Percentiles rank a stretch among this genome's conserved stretches.
Evolutionary conservation across 1,140 invertebrate genomes (phyloP).

Genomic region (Micrasema minimum): DNA sequence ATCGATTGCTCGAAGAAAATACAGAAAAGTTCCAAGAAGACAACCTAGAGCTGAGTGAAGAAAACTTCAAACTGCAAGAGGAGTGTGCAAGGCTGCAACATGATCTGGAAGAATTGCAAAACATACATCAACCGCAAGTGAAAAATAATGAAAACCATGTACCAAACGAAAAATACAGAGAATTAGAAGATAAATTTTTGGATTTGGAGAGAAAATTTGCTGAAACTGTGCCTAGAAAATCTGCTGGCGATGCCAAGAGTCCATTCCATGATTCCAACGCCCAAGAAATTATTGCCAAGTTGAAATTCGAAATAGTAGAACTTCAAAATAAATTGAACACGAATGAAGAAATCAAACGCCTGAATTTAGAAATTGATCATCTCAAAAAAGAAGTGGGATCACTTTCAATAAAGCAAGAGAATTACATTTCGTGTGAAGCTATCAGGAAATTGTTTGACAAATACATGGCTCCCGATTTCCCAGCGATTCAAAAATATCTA

Average conservation of each 20-base stretch:
- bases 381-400: conserved; percentile 47
- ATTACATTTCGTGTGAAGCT: conserved; percentile 31
- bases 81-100: conserved; percentile 62
- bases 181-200: conserved; percentile 62
- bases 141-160: conserved; percentile 49
- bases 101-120: conserved; percentile 49
- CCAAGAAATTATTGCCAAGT: conserved; percentile 65
- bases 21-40: conserved; percentile 64
- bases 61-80: conserved; percentile 64
- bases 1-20: conserved; percentile 62
- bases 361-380: conserved; percentile 57
- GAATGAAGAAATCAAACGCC: conserved; percentile 56
- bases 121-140: conserved; percentile 4
- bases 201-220: conserved; percentile 60
- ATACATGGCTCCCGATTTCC: conserved; percentile 55
- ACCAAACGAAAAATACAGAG: conserved; percentile 61
- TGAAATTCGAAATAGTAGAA: conserved; percentile 65
- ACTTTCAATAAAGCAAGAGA: conserved; percentile 1
- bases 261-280: conserved; percentile 64
- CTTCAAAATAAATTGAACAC: conserved; percentile 62
- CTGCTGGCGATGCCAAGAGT: conserved; percentile 52
- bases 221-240: conserved; percentile 58
- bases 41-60: conserved; percentile 65
- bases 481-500: conserved; percentile 29
- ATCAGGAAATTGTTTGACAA: conserved; percentile 53